Evolutionary conservation across 2,888 invertebrate species (phyloP).

Genomic region (Oegoconia quadripuncta): DNA sequence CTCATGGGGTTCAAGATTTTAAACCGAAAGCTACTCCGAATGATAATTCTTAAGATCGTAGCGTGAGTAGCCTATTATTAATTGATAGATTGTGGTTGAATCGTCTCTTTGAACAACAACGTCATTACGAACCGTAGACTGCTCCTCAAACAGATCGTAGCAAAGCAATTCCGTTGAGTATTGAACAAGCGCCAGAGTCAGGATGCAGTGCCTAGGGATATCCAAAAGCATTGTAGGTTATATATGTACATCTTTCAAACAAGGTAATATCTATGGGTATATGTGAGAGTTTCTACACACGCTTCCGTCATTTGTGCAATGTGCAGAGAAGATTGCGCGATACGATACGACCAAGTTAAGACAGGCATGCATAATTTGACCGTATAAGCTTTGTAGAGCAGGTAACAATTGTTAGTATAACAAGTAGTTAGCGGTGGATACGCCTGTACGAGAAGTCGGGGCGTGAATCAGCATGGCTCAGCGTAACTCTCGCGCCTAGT

Average conservation of each 20-base stretch:
- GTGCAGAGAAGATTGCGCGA: neutral
- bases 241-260: no score
- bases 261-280: no score
- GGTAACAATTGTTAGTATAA: conserved; percentile 29
- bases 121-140: no score
- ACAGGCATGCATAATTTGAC: conserved; percentile 1
- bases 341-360: neutral
- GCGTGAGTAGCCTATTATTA: no score
- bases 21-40: conserved; percentile 29
- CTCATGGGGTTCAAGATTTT: conserved; percentile 19
- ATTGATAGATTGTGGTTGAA: no score
- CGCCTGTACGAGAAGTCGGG: conserved; percentile 26
- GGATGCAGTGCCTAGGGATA: no score
- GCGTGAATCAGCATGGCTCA: conserved; percentile 30
- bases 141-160: no score
- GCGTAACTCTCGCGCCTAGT: conserved; percentile 25
- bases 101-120: no score
- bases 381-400: conserved; percentile 5
- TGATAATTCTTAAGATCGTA: no score
- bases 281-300: neutral
- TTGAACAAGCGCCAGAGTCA: no score
- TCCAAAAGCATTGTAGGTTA: no score
- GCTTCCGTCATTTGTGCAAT: neutral
- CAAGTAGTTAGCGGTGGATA: conserved; percentile 32
- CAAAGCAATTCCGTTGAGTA: no score